Base-by-base conservation (phyloP, 35 echinoderm and acorn worm species). In the Heliocidaris tuberculata region DNA sequence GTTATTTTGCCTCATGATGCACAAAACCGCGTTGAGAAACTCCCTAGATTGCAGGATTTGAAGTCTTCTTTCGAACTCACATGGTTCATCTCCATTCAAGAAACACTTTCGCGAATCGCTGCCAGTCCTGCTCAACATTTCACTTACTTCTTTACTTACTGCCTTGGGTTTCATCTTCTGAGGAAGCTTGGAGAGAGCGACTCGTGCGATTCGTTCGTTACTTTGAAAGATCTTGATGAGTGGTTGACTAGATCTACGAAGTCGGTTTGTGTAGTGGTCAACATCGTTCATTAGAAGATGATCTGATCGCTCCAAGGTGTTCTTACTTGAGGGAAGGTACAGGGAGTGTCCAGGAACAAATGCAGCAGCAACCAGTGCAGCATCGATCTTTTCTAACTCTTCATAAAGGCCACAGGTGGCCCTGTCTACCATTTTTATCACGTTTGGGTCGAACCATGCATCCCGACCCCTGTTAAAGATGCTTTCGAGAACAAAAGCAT, bases 401-500 rank as follows among this genome's bases (percentile, higher is more conserved):
- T 93, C n/a, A 30, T 50, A 93, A 12, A 93, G 48, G 0, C 91
- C 91, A 12, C 17, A 2, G 7, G 91, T 31, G 10, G 91, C 91
- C 29, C 21, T 59, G 11, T 59, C 48, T 50, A 59, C 50, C 50
- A 93, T 30, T 10, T 31, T 32, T 59, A 93, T 11, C 21, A 93
- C 50, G 32, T 93, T 93, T 59, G 91, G 49, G 48, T 93, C 21
- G 4, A 4, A 2, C 50, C 9, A 52, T 59, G n/a, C 17, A 31
- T 12, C 21, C 31, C 30, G 2, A 5, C 91, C 91, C 4, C 31
- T 93, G 31, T 93, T 15, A 50, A 19, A 59, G n/a, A 59, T 52
- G 30, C 48, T 93, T 48, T 59, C 27, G 9, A 93, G 50, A 59
- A 93, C 91, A 59, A 59, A 93, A 32, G 91, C 91, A 93, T 93